phyloP scores from a whole-genome alignment of 2,797 vertebrate genomes.

The Halcyon badia region DNA sequence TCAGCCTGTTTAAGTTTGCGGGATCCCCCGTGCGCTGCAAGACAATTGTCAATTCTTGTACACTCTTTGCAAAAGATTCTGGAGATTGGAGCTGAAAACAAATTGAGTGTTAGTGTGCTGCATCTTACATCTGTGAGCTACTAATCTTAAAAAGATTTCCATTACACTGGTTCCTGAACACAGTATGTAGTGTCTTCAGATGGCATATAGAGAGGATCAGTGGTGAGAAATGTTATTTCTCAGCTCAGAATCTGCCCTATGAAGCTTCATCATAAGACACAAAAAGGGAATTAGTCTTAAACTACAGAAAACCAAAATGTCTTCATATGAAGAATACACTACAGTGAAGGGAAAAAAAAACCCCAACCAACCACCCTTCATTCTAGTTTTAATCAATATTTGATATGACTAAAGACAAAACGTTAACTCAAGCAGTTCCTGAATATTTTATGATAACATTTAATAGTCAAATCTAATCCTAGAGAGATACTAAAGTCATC shows the following conservation, averaged over 20 bases:
- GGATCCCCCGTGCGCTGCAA: constrained; percentile 95
- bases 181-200: constrained; percentile 77
- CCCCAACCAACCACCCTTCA: neutral
- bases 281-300: neutral
- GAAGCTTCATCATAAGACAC: constrained; percentile 92
- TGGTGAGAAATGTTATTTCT: constrained; percentile 78
- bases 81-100: constrained; percentile 91
- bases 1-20: constrained; percentile 93
- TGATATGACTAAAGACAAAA: neutral
- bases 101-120: constrained; percentile 23
- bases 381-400: neutral
- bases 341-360: neutral
- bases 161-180: neutral
- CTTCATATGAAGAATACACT: neutral
- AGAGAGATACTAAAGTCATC: neutral
- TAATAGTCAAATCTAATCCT: neutral
- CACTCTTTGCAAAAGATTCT: constrained; percentile 96
- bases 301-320: neutral
- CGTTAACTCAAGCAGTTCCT: neutral
- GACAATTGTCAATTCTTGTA: constrained; percentile 96
- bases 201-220: constrained; percentile 75
- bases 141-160: neutral
- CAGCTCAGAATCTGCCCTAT: constrained; percentile 97
- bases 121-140: neutral
- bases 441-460: neutral